These are phyloP conservation scores for Aphaenogaster rudis DNA, from an alignment of 1,140 invertebrate genomes.

Conservation along the genomic window DNA sequence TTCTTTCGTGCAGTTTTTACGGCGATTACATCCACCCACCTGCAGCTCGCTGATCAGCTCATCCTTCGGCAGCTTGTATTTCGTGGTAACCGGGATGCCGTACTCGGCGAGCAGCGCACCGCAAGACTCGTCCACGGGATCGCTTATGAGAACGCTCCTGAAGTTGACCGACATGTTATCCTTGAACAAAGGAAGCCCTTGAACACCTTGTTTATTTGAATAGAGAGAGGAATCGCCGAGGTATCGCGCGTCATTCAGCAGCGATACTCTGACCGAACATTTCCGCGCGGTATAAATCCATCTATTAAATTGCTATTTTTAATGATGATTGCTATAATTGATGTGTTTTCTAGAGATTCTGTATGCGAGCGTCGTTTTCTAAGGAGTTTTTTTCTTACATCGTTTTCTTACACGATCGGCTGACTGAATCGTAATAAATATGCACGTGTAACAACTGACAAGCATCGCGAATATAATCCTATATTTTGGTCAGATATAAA, in stretches of 20 bases:
- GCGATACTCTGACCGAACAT: neutral
- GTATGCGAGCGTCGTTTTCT: neutral
- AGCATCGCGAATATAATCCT: neutral
- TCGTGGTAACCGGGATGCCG: conserved; percentile 93
- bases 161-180: conserved; percentile 85
- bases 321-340: neutral
- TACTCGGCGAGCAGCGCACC: conserved; percentile 92
- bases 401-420: neutral
- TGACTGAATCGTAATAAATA: neutral
- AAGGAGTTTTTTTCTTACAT: neutral
- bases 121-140: conserved; percentile 96
- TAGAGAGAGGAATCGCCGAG: neutral
- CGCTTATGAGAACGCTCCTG: conserved; percentile 94
- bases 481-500: neutral
- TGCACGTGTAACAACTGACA: neutral
- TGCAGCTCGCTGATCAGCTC: conserved; percentile 94
- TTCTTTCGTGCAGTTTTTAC: neutral
- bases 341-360: neutral
- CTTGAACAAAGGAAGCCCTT: conserved; percentile 63
- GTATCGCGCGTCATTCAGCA: neutral
- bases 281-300: neutral
- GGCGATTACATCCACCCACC: conserved; percentile 86
- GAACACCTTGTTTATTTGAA: conserved; percentile 37
- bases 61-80: conserved; percentile 94
- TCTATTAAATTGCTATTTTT: neutral